Percentiles rank a stretch among this genome's conserved stretches.
Evolutionary conservation across 2,797 vertebrate species (phyloP).

Genomic region (Labroides dimidiatus): DNA sequence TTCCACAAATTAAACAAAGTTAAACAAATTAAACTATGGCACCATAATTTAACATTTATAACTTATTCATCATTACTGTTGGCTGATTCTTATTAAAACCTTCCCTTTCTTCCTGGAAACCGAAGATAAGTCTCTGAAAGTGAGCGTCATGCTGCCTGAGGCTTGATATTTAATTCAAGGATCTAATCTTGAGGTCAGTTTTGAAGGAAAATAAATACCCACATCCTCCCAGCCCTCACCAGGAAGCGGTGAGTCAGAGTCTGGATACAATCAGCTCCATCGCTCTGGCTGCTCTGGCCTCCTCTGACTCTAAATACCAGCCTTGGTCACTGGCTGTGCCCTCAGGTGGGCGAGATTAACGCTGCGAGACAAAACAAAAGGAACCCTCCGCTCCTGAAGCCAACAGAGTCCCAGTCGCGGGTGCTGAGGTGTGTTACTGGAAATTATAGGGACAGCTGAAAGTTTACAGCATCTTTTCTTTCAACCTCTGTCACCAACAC

Average conservation of each 20-base stretch:
- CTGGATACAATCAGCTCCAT: constrained; percentile 58
- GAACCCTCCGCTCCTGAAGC: constrained; percentile 55
- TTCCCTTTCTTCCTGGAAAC: constrained; percentile 13
- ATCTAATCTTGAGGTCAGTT: constrained; percentile 28
- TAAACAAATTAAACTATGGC: not conserved
- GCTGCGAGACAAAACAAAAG: constrained; percentile 57
- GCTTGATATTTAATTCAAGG: constrained; percentile 32
- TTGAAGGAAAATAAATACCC: constrained; percentile 52
- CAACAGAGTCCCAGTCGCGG: constrained; percentile 5
- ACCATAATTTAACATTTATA: not conserved
- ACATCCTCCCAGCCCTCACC: constrained; percentile 35
- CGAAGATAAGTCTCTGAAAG: constrained; percentile 2
- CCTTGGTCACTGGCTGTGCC: constrained; percentile 38
- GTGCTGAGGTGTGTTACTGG: not conserved
- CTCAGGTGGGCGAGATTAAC: constrained; percentile 39
- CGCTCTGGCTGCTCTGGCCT: constrained; percentile 42
- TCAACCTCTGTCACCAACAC: not conserved
- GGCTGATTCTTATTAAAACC: not conserved
- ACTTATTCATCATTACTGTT: not conserved
- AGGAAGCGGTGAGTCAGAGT: constrained; percentile 72
- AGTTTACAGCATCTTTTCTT: constrained; percentile 4
- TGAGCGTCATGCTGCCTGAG: not conserved
- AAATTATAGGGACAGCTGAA: not conserved
- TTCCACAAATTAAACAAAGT: not conserved
- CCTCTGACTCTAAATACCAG: constrained; percentile 49